These are phyloP conservation scores for Nemopilema nomurai DNA, from an alignment of 30 jellyfish, hydroid and myxozoan genomes.

Conservation along the genomic window DNA sequence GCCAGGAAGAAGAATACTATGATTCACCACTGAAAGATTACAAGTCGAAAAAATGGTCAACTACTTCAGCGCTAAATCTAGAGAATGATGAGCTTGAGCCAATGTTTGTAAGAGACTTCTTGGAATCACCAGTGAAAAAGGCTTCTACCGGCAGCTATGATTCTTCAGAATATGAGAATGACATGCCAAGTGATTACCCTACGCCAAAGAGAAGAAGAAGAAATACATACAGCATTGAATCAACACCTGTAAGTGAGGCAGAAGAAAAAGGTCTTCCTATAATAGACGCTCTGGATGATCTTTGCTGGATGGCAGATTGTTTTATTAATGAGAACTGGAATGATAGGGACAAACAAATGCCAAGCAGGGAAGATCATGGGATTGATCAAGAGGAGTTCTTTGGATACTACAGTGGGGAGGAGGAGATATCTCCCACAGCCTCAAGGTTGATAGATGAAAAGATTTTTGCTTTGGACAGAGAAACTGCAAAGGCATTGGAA, in stretches of 20 bases:
- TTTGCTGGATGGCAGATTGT: conserved; percentile 89
- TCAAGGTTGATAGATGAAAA: conserved; percentile 33
- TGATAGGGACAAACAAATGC: neutral
- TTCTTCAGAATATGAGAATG: neutral
- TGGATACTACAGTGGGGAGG: conserved; percentile 36
- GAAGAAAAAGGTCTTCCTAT: conserved; percentile 87
- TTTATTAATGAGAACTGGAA: conserved; percentile 46
- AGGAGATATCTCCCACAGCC: conserved; percentile 43
- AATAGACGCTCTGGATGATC: conserved; percentile 85
- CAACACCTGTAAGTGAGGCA: conserved; percentile 76
- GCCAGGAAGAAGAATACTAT: conserved; percentile 29
- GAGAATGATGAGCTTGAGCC: conserved; percentile 46
- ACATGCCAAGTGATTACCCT: neutral
- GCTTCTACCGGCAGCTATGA: conserved; percentile 13
- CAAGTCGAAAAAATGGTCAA: conserved; percentile 61
- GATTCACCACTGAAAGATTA: conserved; percentile 35
- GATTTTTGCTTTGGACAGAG: conserved; percentile 25
- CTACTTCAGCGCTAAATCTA: conserved; percentile 33
- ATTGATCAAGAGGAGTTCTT: neutral
- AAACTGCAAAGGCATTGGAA: conserved; percentile 31
- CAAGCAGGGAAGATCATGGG: neutral
- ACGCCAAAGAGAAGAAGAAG: conserved; percentile 56
- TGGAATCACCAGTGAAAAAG: conserved; percentile 22
- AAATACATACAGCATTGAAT: conserved; percentile 65
- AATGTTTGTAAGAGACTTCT: neutral